phyloP scores from a whole-genome alignment of 2,797 vertebrate species.

The Takifugu ocellatus region DNA sequence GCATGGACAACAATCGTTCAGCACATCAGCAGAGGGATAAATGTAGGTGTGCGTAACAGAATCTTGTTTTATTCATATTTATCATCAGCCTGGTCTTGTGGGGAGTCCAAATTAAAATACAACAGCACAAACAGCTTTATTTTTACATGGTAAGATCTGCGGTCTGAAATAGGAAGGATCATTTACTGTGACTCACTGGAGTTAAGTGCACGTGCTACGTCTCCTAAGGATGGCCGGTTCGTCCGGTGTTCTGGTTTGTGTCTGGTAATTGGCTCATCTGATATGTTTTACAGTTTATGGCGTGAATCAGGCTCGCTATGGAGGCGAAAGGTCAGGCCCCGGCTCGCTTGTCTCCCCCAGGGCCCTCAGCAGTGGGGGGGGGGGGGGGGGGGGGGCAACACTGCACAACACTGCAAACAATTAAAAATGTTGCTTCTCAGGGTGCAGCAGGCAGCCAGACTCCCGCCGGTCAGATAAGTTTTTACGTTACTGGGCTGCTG shows the following conservation, averaged over 20 bases:
- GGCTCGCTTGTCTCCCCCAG: conserved; percentile 72
- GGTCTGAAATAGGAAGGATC: conserved; percentile 14
- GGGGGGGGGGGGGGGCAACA: not conserved
- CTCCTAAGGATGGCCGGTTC: conserved; percentile 36
- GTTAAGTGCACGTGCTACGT: conserved; percentile 29
- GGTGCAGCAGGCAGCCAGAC: conserved; percentile 53
- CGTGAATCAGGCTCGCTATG: conserved; percentile 72
- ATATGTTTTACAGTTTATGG: conserved; percentile 77
- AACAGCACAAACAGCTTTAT: conserved; percentile 8
- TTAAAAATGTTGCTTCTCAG: conserved; percentile 78
- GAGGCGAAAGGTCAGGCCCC: conserved; percentile 78
- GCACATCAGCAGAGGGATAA: conserved; percentile 48
- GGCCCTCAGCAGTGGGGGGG: conserved; percentile 66
- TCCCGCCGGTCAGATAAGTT: conserved; percentile 68
- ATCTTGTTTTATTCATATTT: conserved; percentile 36
- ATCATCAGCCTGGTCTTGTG: conserved; percentile 24
- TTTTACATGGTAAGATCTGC: conserved; percentile 1
- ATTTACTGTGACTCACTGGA: conserved; percentile 23
- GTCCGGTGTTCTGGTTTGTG: conserved; percentile 59
- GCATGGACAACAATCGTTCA: conserved; percentile 46
- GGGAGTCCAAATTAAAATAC: conserved; percentile 34
- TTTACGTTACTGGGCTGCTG: conserved; percentile 72
- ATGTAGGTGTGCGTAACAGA: conserved; percentile 40
- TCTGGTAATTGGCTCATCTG: conserved; percentile 80
- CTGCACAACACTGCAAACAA: conserved; percentile 80